Evolutionary conservation across 2,113 vertebrate genomes (phyloP), one percentile per base, ranked within the genome.

Genomic region (Xyrauchen texanus): DNA sequence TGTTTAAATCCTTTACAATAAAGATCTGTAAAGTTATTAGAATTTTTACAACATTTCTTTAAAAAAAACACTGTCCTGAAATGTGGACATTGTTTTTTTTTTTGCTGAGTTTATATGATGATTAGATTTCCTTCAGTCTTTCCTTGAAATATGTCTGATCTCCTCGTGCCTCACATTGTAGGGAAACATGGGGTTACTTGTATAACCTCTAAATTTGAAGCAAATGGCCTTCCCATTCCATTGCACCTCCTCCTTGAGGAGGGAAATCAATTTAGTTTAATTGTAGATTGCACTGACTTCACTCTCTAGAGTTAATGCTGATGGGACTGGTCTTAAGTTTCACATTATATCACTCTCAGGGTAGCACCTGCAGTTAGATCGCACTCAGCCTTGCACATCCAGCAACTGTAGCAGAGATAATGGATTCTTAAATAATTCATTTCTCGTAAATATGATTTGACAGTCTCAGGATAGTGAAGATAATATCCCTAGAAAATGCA

Each of bases 351-450:
- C 3, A 57, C 79, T 85, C 57, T 76, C 21, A 42, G 75, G 2
- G 71, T 58, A 58, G 81, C 55, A 85, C 79, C 79, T 72, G 66
- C 76, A 42, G 74, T 49, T 58, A 67, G 61, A 61, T 42, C 57
- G 84, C 81, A 85, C 81, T 81, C 76, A 78, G 69, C 66, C 53
- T 5, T 42, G 16, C 69, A 69, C 69, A 53, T 72, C 63, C 55
- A 57, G 62, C 65, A 64, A 68, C 64, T 65, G 73, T 53, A 66
- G 78, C 44, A 42, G 51, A 77, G 58, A 74, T 82, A 83, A 83
- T 79, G 82, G 82, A 76, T 77, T 78, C 75, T 77, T 85, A 83
- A 86, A 85, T 83, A 85, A 83, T 84, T 85, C 57, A 85, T 78
- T 63, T 58, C 53, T 62, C 63, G 67, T 76, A 80, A 85, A 87